Evolutionary conservation across 2,888 invertebrate species (phyloP), one percentile per base, ranked within the genome.

Genomic region (Tachina lurida): DNA sequence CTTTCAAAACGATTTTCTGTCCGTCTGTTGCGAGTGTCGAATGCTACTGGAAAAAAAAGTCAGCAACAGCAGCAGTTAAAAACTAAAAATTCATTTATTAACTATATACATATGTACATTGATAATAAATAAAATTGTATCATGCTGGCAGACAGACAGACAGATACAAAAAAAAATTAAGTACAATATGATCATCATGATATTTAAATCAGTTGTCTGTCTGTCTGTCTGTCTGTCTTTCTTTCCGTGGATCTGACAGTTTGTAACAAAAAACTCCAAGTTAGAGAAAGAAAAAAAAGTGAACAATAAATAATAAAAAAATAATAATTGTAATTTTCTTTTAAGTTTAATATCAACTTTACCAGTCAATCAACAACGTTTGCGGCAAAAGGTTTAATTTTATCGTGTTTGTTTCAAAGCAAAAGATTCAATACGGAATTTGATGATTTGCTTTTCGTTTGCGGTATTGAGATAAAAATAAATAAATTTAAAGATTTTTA

Each of bases 331-430:
- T 80, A 86, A 86, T 83, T 78, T 86, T 83, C 83, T 83, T n/a
- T 86, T 67, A 86, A 83, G 81, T 83, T 86, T 83, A 73, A 80
- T 74, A 73, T 83, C 76, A 86, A 86, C 67, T 83, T 86, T 83
- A 80, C 79, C 86, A 86, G 86, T 86, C 86, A 83, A 83, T 86
- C 86, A 83, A 80, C 86, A 80, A 73, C 86, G 67, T 83, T 86
- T 83, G 86, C 58, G 47, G 76, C 86, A 83, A 86, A 86, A 83
- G 86, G 86, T 86, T 86, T 86, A 54, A 49, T 60, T 60, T 70
- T 15, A 63, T 79, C 62, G 78, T 52, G 70, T 62, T 63, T 71
- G 41, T 39, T 65, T 79, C 65, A 71, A 71, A 70, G 52, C 31
- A 12, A 68, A 39, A 70, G 17, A 68, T 45, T 62, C 54, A 13